phyloP scores from a whole-genome alignment of 2,888 invertebrate species.

The Cephus nigrinus region DNA sequence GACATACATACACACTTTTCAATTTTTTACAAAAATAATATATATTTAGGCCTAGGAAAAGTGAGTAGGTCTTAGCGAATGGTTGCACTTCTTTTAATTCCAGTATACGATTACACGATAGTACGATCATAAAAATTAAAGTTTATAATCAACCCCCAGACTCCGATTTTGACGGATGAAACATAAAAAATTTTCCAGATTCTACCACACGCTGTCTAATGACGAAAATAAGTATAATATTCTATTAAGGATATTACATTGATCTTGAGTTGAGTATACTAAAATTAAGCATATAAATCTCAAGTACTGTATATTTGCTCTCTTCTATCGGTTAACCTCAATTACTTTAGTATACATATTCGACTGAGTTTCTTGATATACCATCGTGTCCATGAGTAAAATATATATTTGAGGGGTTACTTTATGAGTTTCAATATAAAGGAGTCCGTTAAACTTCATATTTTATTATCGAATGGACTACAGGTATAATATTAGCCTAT shows the following conservation, averaged over 20 bases:
- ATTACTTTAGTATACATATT: too few species aligned
- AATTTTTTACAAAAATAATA: background rate
- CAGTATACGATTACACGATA: background rate
- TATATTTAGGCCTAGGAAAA: background rate
- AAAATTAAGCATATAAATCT: background rate
- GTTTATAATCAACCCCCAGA: background rate
- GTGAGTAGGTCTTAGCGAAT: background rate
- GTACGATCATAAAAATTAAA: background rate
- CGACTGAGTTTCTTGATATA: background rate
- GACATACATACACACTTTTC: background rate
- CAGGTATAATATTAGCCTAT: background rate
- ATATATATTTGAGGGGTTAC: background rate
- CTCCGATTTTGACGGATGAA: background rate
- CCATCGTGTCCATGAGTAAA: background rate
- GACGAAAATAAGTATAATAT: background rate
- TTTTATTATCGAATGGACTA: background rate
- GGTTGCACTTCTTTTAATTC: background rate
- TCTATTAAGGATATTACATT: background rate
- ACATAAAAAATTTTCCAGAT: background rate
- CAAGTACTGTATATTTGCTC: background rate
- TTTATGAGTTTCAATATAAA: background rate
- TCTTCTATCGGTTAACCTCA: background rate
- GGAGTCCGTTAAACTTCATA: background rate
- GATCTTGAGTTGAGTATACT: background rate
- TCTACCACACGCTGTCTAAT: background rate